A percentile compares a stretch with the other conserved stretches of the same genome.
phyloP scores from a whole-genome alignment of 2,888 invertebrate species.

The Venusia cambrica region DNA sequence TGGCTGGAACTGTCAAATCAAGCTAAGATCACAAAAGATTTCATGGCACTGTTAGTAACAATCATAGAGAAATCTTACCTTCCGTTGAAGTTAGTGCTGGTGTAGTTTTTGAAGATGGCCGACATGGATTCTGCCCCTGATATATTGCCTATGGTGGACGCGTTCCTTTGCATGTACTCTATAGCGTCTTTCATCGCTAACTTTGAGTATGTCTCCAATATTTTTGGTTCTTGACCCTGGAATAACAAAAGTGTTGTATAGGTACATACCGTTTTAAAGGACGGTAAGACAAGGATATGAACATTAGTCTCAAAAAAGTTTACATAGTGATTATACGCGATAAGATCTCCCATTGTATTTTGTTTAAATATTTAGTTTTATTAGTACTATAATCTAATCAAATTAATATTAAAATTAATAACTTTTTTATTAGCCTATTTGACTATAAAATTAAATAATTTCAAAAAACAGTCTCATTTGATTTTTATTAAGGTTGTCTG shows the following conservation, averaged over 20 bases:
- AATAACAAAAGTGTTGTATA: constrained; percentile 21
- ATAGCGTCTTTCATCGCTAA: constrained; percentile 96
- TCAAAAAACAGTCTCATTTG: too few relatives aligned
- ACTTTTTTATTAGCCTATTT: too few relatives aligned
- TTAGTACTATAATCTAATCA: too few relatives aligned
- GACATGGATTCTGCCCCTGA: constrained; percentile 95
- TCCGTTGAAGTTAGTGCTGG: constrained; percentile 90
- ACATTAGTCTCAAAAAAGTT: too few relatives aligned
- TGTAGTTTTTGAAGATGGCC: constrained; percentile 94
- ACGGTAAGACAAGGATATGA: too few relatives aligned
- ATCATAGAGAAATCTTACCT: constrained; percentile 77
- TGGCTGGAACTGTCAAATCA: constrained; percentile 85
- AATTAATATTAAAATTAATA: too few relatives aligned
- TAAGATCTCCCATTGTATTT: too few relatives aligned
- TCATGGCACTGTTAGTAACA: constrained; percentile 6
- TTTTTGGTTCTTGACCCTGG: constrained; percentile 93
- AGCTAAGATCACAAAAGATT: constrained; percentile 19
- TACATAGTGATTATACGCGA: too few relatives aligned
- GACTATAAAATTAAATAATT: too few relatives aligned
- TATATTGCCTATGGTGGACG: constrained; percentile 92
- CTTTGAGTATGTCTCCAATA: constrained; percentile 96
- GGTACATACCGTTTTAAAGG: too few relatives aligned
- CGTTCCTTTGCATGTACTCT: constrained; percentile 93
- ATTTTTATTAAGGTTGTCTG: too few relatives aligned
- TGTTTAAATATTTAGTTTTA: background rate